Evolutionary conservation across 1,140 invertebrate species (phyloP), one percentile per base, ranked within the genome.

Genomic region (Pseudomyrmex pallidus): DNA sequence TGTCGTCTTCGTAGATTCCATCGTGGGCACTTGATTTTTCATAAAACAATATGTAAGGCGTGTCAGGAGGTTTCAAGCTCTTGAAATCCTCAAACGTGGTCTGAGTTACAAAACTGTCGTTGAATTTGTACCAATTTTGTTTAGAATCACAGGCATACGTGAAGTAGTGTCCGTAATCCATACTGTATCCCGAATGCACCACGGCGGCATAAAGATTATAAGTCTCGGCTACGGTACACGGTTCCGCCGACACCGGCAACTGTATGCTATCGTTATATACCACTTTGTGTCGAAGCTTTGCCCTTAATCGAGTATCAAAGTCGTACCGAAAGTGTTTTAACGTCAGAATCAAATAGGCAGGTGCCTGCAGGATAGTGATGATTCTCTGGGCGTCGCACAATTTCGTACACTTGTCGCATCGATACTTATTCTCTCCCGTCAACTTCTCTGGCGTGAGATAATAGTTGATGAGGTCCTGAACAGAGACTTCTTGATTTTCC

Each of bases 101-200:
- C 22, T 92, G 92, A 0, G 95, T 95, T 0, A 98, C 97, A 2
- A 95, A 93, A 72, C 95, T 96, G 85, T 98, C 97, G 89, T 98
- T 98, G 89, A 97, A 98, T 85, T 97, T 96, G 90, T 96, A 97
- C 98, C 97, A 98, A 84, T 95, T 95, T 1, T 96, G 94, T 22
- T 95, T 94, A 3, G 93, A 92, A 90, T 97, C 96, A 46, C 96
- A 95, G 0, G 97, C 97, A 87, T 97, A 96, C 0, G 97, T 97
- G 90, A 98, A 98, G 91, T 98, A 98, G 91, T 98, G 98, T 0
- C 98, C 98, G 5, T 97, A 97, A 90, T 98, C 97, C 85, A 97
- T 96, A 57, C 96, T 97, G 13, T 96, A 96, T 2, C 98, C 97
- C 0, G 96, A 96, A 91, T 98, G 98, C 0, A 98, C 96, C 0